Base-by-base conservation (phyloP, 2,113 vertebrate species). In the Callionymus lyra region DNA sequence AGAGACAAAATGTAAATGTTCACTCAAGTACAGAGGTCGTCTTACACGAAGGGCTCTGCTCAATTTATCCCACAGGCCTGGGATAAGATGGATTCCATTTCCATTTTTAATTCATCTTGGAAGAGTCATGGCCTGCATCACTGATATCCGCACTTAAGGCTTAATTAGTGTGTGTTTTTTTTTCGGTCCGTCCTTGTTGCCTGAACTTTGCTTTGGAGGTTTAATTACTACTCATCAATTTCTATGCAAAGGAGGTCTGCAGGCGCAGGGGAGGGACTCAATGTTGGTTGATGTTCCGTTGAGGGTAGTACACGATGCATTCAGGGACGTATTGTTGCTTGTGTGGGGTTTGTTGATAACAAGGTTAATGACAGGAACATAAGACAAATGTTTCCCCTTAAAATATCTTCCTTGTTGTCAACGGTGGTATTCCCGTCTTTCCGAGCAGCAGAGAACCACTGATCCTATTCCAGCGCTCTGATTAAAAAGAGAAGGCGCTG, bases 201-300 rank as follows among this genome's bases (percentile, higher is more conserved):
- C 58, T 72, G 73, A 76, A 77, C 74, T 72, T 78, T 68, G 76
- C 76, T 81, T 74, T 65, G 63, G 70, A 74, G 68, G 76, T 65
- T 75, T 70, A 76, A 74, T 76, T 74, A 65, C 60, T 41, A 56
- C 68, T 82, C 60, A 43, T 76, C 80, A 79, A 83, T 83, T 77
- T 83, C 70, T 76, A 80, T 81, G 78, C 68, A 76, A 83, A 83
- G 81, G 64, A 80, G 66, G 48, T 72, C 76, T 53, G 38, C 53
- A 65, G 76, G 78, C 81, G 10, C 56, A 53, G 59, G 67, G 64
- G 66, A 61, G 67, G 47, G 62, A 33, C 51, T 44, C 48, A 51
- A 41, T 13, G 42, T 65, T 68, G 71, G 70, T 70, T 70, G 70
- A 69, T 67, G 58, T 63, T 64, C 56, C 58, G 74, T 68, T 27